These are phyloP conservation scores for Caenorhabditis wallacei DNA, from an alignment of 2,888 invertebrate genomes.

Conservation along the genomic window DNA sequence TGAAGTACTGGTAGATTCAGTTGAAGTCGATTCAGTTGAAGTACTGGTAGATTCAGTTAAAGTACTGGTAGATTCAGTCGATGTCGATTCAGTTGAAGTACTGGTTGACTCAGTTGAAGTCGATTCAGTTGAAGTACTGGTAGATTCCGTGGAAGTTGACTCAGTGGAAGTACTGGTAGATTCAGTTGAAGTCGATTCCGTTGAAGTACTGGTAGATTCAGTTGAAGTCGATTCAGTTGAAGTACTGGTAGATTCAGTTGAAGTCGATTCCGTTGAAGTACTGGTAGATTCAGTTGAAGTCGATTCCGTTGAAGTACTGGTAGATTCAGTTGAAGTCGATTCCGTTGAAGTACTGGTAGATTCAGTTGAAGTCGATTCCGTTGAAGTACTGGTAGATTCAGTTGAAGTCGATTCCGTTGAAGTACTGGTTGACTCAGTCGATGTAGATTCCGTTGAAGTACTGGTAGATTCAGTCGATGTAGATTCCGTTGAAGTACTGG, in stretches of 20 bases:
- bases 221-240: not conserved
- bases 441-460: conserved; percentile 10
- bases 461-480: conserved; percentile 3
- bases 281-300: conserved; percentile 12
- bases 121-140: conserved; percentile 29
- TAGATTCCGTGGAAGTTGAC: not conserved
- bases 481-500: conserved; percentile 13
- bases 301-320: conserved; percentile 21
- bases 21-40: conserved; percentile 21
- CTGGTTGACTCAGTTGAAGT: conserved; percentile 26
- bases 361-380: conserved; percentile 10
- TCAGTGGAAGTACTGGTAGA: conserved; percentile 34
- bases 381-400: conserved; percentile 1
- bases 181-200: conserved; percentile 16
- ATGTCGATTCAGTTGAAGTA: conserved; percentile 31
- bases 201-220: conserved; percentile 10
- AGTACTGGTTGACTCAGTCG: not conserved
- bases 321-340: conserved; percentile 28
- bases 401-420: conserved; percentile 3
- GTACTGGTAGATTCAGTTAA: conserved; percentile 30
- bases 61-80: conserved; percentile 21
- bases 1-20: conserved; percentile 11
- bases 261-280: conserved; percentile 9
- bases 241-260: conserved; percentile 1
- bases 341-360: conserved; percentile 5